A percentile compares a stretch with the other conserved stretches of the same genome.
phyloP scores from a whole-genome alignment of 1,140 invertebrate genomes.

The Pseudomyrmex pallidus region DNA sequence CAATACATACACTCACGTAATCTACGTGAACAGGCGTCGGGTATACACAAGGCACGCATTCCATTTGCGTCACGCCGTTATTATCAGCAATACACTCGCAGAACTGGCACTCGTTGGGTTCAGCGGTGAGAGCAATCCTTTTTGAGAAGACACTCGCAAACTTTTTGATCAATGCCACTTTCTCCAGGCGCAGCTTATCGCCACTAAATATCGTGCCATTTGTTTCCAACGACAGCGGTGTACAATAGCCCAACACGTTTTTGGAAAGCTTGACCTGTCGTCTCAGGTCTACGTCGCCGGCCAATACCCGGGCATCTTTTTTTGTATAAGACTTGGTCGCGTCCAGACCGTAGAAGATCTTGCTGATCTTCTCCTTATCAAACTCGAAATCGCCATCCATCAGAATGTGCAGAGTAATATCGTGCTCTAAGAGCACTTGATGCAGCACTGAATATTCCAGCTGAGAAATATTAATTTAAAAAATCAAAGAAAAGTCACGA shows the following conservation, averaged over 20 bases:
- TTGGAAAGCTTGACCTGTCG: constrained; percentile 91
- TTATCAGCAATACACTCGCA: constrained; percentile 91
- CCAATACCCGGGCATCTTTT: constrained; percentile 89
- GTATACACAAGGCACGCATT: constrained; percentile 87
- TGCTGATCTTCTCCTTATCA: constrained; percentile 89
- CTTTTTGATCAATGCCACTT: constrained; percentile 87
- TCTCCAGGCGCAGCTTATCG: constrained; percentile 86
- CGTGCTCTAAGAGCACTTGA: constrained; percentile 91
- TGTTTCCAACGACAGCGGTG: constrained; percentile 91
- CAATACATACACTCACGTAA: constrained; percentile 84
- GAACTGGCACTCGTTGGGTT: constrained; percentile 88
- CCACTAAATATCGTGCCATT: constrained; percentile 91
- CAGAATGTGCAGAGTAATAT: constrained; percentile 92
- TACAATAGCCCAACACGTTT: constrained; percentile 91
- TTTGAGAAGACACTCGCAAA: constrained; percentile 90
- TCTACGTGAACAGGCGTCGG: constrained; percentile 84
- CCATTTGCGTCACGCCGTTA: constrained; percentile 88
- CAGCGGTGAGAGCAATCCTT: constrained; percentile 87
- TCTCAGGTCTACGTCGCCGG: constrained; percentile 89
- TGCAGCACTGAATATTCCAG: constrained; percentile 92
- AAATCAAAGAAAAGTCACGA: neutral
- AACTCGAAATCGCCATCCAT: constrained; percentile 92
- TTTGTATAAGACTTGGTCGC: constrained; percentile 90
- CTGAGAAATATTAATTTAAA: constrained; percentile 80
- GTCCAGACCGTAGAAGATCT: constrained; percentile 92